phyloP scores from a whole-genome alignment of 2,797 vertebrate species.

The Steatocranus sp. region DNA sequence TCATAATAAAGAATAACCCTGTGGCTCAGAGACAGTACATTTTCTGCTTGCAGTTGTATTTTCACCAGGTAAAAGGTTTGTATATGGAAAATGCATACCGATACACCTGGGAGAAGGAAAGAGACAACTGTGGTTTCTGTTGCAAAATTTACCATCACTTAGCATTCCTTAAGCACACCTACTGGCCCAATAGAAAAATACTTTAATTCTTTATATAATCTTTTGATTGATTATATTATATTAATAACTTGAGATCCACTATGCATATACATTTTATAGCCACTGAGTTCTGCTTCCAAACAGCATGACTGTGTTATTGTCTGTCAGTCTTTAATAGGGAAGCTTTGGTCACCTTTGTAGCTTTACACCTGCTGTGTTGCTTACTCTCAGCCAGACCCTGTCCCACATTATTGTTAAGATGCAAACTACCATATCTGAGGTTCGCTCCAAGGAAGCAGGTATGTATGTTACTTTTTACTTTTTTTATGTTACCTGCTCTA shows the following conservation, averaged over 20 bases:
- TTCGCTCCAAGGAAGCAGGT: neutral
- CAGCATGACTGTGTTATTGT: neutral
- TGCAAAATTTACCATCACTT: neutral
- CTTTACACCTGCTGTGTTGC: neutral
- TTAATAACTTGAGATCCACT: neutral
- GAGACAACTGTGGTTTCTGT: neutral
- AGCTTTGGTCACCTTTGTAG: neutral
- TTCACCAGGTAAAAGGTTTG: neutral
- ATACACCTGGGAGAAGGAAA: neutral
- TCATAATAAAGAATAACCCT: neutral
- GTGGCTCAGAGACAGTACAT: no score
- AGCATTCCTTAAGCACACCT: neutral
- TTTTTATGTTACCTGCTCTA: slow-evolving; percentile 3
- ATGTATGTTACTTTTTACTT: neutral
- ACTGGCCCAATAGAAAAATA: neutral
- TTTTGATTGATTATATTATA: neutral
- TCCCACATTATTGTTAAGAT: neutral
- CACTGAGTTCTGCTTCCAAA: neutral
- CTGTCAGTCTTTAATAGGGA: neutral
- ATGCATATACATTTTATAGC: neutral
- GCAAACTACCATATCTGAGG: neutral
- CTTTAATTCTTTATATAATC: neutral
- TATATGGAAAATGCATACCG: neutral
- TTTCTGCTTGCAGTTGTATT: neutral
- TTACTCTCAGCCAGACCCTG: neutral